Conservation (phyloP, 2,888 invertebrate species). For the Sericinus montela region DNA sequence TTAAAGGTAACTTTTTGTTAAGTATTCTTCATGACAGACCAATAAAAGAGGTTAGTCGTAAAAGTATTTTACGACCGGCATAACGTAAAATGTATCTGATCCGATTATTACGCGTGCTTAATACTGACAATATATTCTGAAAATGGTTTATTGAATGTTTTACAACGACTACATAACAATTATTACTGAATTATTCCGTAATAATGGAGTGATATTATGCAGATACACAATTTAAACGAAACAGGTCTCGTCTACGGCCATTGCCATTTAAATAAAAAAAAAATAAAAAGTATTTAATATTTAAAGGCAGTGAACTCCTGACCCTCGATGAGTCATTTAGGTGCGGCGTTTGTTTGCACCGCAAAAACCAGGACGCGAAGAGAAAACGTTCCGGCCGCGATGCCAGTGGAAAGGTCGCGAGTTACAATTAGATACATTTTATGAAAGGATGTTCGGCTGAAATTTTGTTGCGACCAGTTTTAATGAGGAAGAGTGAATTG, state of each 20-base stretch:
- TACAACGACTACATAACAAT: slow-evolving; percentile 6
- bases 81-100: slow-evolving; percentile 16
- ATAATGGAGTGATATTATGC: not conserved
- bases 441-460: slow-evolving; percentile 63
- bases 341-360: slow-evolving; percentile 25
- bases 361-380: slow-evolving; percentile 21
- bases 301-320: slow-evolving; percentile 27
- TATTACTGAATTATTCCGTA: not conserved
- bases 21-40: slow-evolving; percentile 4
- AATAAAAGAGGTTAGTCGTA: slow-evolving; percentile 11
- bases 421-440: slow-evolving; percentile 44
- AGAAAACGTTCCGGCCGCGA: slow-evolving; percentile 25
- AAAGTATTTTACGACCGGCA: slow-evolving; percentile 15
- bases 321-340: slow-evolving; percentile 31
- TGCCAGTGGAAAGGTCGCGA: slow-evolving; percentile 38
- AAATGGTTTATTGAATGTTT: slow-evolving; percentile 16
- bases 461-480: slow-evolving; percentile 50
- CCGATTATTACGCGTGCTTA: slow-evolving; percentile 7
- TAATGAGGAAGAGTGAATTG: slow-evolving; percentile 77
- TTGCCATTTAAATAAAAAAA: too few species aligned
- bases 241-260: not conserved
- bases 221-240: not conserved
- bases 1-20: not conserved
- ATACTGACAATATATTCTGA: slow-evolving; percentile 11
- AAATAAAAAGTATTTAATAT: slow-evolving; percentile 1